phyloP scores from a whole-genome alignment of 92 coral and sea anemone genomes.

The Pocillopora meandrina region DNA sequence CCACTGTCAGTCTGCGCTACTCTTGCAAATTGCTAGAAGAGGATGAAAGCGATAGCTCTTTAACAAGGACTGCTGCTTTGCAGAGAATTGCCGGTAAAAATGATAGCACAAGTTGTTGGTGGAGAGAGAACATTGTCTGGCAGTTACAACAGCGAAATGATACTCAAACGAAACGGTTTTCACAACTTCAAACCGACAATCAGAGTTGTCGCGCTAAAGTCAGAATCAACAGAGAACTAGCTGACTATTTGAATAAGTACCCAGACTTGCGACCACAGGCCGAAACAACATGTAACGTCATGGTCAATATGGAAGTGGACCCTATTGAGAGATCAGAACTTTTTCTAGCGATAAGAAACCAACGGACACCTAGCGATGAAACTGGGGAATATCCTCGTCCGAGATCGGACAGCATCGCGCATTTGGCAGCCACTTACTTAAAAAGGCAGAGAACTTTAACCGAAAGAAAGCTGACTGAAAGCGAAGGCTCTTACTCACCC shows the following conservation, averaged over 20 bases:
- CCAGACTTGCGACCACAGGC: constrained; percentile 66
- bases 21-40: constrained; percentile 40
- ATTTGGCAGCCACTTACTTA: constrained; percentile 68
- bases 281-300: constrained; percentile 34
- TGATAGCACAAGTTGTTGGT: constrained; percentile 60
- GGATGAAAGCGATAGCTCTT: neutral
- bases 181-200: constrained; percentile 58
- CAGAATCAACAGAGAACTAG: constrained; percentile 69
- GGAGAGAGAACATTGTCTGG: constrained; percentile 82
- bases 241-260: constrained; percentile 75
- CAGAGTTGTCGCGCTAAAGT: constrained; percentile 54
- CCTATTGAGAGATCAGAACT: constrained; percentile 61
- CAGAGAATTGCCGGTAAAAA: constrained; percentile 22
- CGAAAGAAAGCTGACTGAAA: constrained; percentile 43
- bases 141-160: constrained; percentile 74
- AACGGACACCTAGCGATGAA: constrained; percentile 42
- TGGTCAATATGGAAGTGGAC: constrained; percentile 50
- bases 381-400: constrained; percentile 22
- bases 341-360: constrained; percentile 69
- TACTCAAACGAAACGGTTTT: constrained; percentile 69
- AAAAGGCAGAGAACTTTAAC: constrained; percentile 41
- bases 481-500: constrained; percentile 63
- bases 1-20: constrained; percentile 7
- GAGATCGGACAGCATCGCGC: constrained; percentile 67
- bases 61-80: constrained; percentile 6